Conservation (phyloP, 2,888 invertebrate genomes). For the Amitus sp. region DNA sequence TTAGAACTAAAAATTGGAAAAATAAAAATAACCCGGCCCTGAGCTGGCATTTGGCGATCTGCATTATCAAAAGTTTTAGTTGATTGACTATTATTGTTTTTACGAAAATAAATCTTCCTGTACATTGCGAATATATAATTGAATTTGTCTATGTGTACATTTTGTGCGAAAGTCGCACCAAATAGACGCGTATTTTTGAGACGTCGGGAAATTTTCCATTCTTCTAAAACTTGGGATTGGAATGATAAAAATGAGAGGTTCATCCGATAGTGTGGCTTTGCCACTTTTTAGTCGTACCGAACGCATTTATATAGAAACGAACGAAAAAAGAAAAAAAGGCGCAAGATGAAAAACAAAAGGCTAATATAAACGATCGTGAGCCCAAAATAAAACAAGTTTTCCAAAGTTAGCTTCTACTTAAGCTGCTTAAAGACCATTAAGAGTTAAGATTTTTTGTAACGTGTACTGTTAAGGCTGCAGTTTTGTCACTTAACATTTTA, state of each 20-base stretch:
- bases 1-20: too few species aligned
- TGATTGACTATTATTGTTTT: conserved; percentile 37
- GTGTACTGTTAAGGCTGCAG: conserved; percentile 61
- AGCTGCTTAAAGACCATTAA: conserved; percentile 60
- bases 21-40: neutral
- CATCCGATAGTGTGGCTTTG: conserved; percentile 54
- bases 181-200: conserved; percentile 60
- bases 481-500: conserved; percentile 53
- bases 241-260: conserved; percentile 32
- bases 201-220: conserved; percentile 38
- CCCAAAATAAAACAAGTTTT: conserved; percentile 54
- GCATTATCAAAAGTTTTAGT: conserved; percentile 29
- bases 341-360: conserved; percentile 17
- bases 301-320: conserved; percentile 58
- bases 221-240: conserved; percentile 16
- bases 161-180: conserved; percentile 49
- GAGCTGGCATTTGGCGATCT: conserved; percentile 23
- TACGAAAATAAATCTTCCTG: conserved; percentile 56
- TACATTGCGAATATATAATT: conserved; percentile 48
- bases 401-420: conserved; percentile 62
- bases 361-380: too few species aligned
- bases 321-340: conserved; percentile 26
- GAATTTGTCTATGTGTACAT: conserved; percentile 54
- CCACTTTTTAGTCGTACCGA: conserved; percentile 61
- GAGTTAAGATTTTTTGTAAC: conserved; percentile 59